phyloP scores from a whole-genome alignment of 2,888 invertebrate genomes.

The Tipula helvola region DNA sequence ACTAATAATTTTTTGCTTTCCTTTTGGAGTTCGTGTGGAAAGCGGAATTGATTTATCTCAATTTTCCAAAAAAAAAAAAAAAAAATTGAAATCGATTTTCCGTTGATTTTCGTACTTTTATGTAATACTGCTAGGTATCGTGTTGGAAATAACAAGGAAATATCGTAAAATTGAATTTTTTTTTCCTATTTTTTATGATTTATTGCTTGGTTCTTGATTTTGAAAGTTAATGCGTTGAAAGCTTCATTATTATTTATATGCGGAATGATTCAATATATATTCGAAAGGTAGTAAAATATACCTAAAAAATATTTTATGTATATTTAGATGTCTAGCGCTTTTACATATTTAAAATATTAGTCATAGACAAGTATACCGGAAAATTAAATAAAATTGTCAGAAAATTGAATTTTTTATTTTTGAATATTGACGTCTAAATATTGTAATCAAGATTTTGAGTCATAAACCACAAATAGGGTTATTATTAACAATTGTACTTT shows the following conservation, averaged over 20 bases:
- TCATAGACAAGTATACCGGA: not conserved
- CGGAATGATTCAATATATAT: not conserved
- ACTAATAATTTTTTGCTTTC: not conserved
- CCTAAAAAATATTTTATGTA: not conserved
- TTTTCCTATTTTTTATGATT: not conserved
- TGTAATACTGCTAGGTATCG: not conserved
- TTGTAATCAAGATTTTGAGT: not conserved
- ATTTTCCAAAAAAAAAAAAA: not conserved
- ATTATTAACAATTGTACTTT: no score
- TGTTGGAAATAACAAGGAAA: not conserved
- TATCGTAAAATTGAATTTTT: not conserved
- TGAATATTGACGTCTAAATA: not conserved
- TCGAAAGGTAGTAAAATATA: not conserved
- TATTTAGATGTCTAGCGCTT: not conserved
- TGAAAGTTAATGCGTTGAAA: not conserved
- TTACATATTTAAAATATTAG: not conserved
- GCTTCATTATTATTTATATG: not conserved
- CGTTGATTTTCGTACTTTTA: not conserved
- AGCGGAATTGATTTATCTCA: not conserved
- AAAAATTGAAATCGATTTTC: not conserved
- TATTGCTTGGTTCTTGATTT: not conserved
- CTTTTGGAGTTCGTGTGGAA: not conserved
- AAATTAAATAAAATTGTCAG: not conserved
- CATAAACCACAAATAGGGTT: not conserved
- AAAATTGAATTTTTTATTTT: not conserved